Percentiles rank a stretch among this genome's conserved stretches.
phyloP scores from a whole-genome alignment of 2,113 vertebrate genomes.

The Callocephalon fimbriatum region DNA sequence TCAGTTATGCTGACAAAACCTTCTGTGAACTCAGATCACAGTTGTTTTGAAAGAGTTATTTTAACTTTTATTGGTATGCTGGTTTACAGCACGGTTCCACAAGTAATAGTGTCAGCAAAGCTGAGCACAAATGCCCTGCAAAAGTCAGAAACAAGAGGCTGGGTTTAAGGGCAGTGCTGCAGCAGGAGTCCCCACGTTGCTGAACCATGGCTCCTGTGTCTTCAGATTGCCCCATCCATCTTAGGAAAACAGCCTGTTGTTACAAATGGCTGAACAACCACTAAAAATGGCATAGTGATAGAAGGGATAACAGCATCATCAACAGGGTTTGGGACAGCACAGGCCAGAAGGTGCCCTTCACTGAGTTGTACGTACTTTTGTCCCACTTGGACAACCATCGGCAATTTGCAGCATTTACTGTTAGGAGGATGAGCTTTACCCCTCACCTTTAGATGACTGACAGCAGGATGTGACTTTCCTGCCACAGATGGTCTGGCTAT shows the following conservation, averaged over 20 bases:
- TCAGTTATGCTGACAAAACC: background rate
- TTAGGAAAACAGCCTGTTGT: background rate
- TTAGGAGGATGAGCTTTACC: background rate
- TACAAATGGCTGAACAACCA: background rate
- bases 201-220: background rate
- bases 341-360: background rate
- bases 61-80: background rate
- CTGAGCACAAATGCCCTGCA: background rate
- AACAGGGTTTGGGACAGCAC: background rate
- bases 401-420: background rate
- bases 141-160: background rate
- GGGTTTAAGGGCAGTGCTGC: background rate
- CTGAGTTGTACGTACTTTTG: background rate
- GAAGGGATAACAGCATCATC: background rate
- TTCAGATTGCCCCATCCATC: background rate
- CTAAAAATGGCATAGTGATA: background rate
- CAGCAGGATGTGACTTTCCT: background rate
- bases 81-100: background rate
- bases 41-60: conserved; percentile 39
- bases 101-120: background rate
- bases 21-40: background rate
- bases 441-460: background rate
- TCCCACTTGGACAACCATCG: background rate
- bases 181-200: background rate
- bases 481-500: background rate